Conservation (phyloP, 2,888 invertebrate genomes). For the Scaeva pyrastri region DNA sequence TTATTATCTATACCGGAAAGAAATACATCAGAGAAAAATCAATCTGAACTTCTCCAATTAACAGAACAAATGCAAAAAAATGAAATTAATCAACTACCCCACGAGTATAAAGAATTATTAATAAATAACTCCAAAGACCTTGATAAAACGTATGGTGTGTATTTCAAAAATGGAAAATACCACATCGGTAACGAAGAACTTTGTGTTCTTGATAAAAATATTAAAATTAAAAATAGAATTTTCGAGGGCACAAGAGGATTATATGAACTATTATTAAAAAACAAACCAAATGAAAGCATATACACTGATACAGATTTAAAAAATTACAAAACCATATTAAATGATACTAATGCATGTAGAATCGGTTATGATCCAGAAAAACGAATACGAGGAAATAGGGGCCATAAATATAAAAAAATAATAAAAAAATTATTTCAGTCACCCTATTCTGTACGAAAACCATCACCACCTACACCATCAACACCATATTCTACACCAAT, state of each 20-base stretch:
- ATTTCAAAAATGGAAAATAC: neutral
- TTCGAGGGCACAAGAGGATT: neutral
- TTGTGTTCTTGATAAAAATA: neutral
- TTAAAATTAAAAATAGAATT: slow-evolving; percentile 1
- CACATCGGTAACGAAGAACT: neutral
- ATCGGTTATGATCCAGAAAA: slow-evolving; percentile 37
- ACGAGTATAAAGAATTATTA: slow-evolving; percentile 5
- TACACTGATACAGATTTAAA: neutral
- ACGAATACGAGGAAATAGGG: slow-evolving; percentile 45
- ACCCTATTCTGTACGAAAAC: too few species aligned
- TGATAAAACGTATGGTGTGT: slow-evolving; percentile 6
- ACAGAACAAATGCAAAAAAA: neutral
- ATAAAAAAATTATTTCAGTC: too few species aligned
- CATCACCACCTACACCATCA: too few species aligned
- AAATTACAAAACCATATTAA: neutral
- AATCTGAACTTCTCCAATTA: neutral
- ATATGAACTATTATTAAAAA: slow-evolving; percentile 12
- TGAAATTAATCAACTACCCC: neutral
- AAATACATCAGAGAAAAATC: too few species aligned
- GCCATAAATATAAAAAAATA: slow-evolving; percentile 41
- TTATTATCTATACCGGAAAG: too few species aligned
- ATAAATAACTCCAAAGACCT: neutral
- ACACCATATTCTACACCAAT: too few species aligned
- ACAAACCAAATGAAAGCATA: neutral
- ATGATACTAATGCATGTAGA: slow-evolving; percentile 30